Evolutionary conservation across 2,113 vertebrate species (phyloP).

Genomic region (Forbesichthys agassizii): DNA sequence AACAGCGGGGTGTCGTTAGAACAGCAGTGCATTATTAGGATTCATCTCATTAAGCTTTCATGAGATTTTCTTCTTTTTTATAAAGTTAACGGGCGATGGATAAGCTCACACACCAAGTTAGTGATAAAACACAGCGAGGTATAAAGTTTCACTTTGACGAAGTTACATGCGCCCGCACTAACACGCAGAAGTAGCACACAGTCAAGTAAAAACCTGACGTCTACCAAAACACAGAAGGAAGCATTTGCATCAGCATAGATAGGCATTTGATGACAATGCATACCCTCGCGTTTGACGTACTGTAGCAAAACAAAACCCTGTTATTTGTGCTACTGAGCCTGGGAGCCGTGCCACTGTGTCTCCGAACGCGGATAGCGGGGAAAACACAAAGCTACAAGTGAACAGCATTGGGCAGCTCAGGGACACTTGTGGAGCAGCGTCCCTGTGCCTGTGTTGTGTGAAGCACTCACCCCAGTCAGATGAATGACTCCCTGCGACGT

Average conservation of each 20-base stretch:
- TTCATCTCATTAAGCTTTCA: constrained; percentile 82
- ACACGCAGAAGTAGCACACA: constrained; percentile 9
- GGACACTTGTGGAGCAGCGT: no score
- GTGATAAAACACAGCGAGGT: constrained; percentile 54
- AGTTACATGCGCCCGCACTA: constrained; percentile 38
- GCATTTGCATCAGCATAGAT: background rate
- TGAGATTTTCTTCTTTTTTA: constrained; percentile 70
- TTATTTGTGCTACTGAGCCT: no score
- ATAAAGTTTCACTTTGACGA: constrained; percentile 37
- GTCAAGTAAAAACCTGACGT: background rate
- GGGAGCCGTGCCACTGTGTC: no score
- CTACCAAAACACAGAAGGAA: background rate
- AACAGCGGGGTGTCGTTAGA: constrained; percentile 75
- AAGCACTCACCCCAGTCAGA: constrained; percentile 89
- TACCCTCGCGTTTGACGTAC: background rate
- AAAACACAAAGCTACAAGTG: no score
- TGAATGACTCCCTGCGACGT: constrained; percentile 97
- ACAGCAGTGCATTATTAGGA: constrained; percentile 69
- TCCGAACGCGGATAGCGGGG: no score
- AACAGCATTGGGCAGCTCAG: no score
- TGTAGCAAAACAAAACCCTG: background rate
- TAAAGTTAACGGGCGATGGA: constrained; percentile 70
- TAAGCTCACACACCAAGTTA: constrained; percentile 55
- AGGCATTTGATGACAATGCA: background rate
- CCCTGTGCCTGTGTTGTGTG: background rate